Evolutionary conservation across 1,140 invertebrate species (phyloP).

Genomic region (Macrocentrus cingulum): DNA sequence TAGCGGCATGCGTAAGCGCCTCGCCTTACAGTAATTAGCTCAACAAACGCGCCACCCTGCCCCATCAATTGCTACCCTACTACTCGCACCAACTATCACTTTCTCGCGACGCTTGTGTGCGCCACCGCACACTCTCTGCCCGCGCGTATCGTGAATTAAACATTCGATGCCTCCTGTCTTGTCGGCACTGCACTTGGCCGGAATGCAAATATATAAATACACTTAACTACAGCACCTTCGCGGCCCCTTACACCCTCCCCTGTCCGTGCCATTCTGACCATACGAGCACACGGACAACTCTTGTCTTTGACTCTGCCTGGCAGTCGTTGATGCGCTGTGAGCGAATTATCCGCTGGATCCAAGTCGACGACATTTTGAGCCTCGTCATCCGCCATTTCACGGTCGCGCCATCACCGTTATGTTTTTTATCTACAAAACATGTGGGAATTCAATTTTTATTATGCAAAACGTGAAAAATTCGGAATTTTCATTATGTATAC

Average conservation of each 20-base stretch:
- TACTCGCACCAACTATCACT: constrained; percentile 30
- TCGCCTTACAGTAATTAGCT: constrained; percentile 60
- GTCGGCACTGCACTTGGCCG: constrained; percentile 50
- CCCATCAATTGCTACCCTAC: constrained; percentile 59
- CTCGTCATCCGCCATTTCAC: too few relatives aligned
- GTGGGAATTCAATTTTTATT: too few relatives aligned
- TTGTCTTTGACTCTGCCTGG: too few relatives aligned
- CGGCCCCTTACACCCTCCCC: neutral
- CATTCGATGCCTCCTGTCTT: constrained; percentile 58
- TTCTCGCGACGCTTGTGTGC: constrained; percentile 7
- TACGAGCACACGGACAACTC: neutral
- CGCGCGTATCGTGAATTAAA: constrained; percentile 55
- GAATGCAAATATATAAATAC: constrained; percentile 56
- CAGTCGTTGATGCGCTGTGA: too few relatives aligned
- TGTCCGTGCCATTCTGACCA: constrained; percentile 1
- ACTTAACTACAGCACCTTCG: constrained; percentile 25
- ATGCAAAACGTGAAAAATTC: too few relatives aligned
- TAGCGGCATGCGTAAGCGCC: constrained; percentile 57
- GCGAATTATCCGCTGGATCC: too few relatives aligned
- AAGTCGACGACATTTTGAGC: too few relatives aligned
- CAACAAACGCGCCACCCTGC: constrained; percentile 58
- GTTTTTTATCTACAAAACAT: too few relatives aligned
- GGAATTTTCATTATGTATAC: too few relatives aligned
- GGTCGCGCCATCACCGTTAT: too few relatives aligned
- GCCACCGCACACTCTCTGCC: neutral